Evolutionary conservation across 1,140 invertebrate genomes (phyloP).

Genomic region (Octopus sinensis): DNA sequence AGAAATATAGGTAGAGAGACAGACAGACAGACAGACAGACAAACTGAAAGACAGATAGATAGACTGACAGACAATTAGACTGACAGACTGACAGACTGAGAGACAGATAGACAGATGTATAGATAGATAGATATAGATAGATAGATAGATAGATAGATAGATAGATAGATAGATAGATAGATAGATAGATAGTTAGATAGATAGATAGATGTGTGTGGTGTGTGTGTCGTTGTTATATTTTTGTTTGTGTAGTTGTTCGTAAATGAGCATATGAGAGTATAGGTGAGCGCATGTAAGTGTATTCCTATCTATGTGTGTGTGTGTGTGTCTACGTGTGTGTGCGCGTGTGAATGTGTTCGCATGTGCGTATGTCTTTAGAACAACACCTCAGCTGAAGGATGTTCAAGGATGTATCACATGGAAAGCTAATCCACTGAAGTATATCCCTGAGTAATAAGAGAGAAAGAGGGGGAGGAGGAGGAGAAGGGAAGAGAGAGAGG

Average conservation of each 20-base stretch:
- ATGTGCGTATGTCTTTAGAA: background rate
- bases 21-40: no score
- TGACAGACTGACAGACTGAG: no score
- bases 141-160: no score
- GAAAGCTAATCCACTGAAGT: background rate
- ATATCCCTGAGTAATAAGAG: background rate
- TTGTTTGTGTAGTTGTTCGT: background rate
- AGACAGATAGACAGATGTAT: no score
- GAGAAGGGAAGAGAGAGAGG: background rate
- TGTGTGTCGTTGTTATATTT: background rate
- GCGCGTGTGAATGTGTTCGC: background rate
- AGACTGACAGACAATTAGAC: no score
- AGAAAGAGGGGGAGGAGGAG: background rate
- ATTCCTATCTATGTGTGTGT: background rate
- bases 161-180: background rate
- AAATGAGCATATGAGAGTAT: no score
- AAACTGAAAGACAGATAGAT: no score
- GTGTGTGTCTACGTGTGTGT: background rate
- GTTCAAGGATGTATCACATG: background rate
- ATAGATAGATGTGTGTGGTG: background rate
- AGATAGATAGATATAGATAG: no score
- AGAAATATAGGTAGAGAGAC: no score
- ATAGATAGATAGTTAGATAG: background rate
- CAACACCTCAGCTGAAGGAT: background rate
- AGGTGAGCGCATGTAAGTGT: background rate